Evolutionary conservation across 2,888 invertebrate genomes (phyloP).

Genomic region (Pristionchus mayeri): DNA sequence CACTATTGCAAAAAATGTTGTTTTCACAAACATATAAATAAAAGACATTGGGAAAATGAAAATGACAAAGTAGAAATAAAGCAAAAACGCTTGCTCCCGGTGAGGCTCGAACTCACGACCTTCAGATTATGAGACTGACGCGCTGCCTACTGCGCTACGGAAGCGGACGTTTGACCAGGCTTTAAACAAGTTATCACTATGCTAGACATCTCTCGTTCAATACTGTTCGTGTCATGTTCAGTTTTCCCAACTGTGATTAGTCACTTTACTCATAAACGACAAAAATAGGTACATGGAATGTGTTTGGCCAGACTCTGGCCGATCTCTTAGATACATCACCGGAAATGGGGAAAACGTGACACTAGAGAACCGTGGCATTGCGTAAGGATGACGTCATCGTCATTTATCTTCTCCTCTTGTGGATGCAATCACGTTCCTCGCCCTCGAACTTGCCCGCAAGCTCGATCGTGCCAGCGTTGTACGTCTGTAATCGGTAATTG

Average conservation of each 20-base stretch:
- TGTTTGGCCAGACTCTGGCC: slow-evolving; percentile 6
- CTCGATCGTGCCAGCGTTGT: slow-evolving; percentile 48
- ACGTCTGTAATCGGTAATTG: slow-evolving; percentile 24
- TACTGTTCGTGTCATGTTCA: not conserved
- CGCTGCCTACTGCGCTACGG: slow-evolving; percentile 86
- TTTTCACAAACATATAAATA: not conserved
- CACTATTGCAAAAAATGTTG: not conserved
- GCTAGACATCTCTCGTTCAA: not conserved
- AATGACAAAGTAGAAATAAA: not conserved
- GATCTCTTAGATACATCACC: not conserved
- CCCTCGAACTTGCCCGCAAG: slow-evolving; percentile 41
- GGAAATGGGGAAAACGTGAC: not conserved
- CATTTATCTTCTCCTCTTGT: not conserved
- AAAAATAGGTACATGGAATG: slow-evolving; percentile 36
- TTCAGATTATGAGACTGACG: slow-evolving; percentile 92
- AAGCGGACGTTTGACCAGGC: slow-evolving; percentile 50
- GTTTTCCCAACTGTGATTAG: slow-evolving; percentile 5
- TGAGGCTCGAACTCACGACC: slow-evolving; percentile 96
- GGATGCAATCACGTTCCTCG: slow-evolving; percentile 31
- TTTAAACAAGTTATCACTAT: not conserved
- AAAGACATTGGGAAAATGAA: not conserved
- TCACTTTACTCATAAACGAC: slow-evolving; percentile 20
- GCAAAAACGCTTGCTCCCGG: slow-evolving; percentile 76
- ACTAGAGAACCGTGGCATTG: not conserved
- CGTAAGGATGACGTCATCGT: not conserved